A percentile compares a stretch with the other conserved stretches of the same genome.
Evolutionary conservation across 2,797 vertebrate species (phyloP).

Genomic region (Typhlichthys eigenmanni): DNA sequence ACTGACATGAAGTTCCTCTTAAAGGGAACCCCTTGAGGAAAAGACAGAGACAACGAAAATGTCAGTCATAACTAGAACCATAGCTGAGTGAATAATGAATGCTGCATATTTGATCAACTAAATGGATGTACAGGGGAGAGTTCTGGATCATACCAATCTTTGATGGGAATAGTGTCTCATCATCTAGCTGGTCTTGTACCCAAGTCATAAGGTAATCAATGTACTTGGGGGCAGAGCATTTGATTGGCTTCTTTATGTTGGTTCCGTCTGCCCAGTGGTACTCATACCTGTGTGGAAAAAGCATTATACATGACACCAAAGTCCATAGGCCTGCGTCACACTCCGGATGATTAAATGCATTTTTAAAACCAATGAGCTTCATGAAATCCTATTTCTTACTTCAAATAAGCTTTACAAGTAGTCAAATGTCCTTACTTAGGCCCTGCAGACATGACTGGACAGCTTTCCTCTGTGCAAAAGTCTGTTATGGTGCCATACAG

Average conservation of each 20-base stretch:
- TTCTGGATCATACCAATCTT: conserved; percentile 87
- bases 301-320: not conserved
- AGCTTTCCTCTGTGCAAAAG: conserved; percentile 95
- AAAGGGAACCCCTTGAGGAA: conserved; percentile 88
- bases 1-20: conserved; percentile 98
- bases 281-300: conserved; percentile 83
- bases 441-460: conserved; percentile 95
- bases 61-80: not conserved
- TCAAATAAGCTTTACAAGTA: not conserved
- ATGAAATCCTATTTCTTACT: no score
- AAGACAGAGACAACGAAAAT: not conserved
- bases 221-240: conserved; percentile 97
- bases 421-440: conserved; percentile 85
- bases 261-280: conserved; percentile 99
- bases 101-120: no score
- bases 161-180: conserved; percentile 95
- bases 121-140: no score
- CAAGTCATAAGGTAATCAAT: conserved; percentile 99
- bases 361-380: no score
- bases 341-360: no score
- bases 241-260: conserved; percentile 98
- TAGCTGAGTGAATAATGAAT: not conserved
- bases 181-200: conserved; percentile 99
- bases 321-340: not conserved
- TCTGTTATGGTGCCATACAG: conserved; percentile 97